Percentiles rank a stretch among this genome's conserved stretches.
phyloP scores from a whole-genome alignment of 2,113 vertebrate species.

The Emydocephalus ijimae region DNA sequence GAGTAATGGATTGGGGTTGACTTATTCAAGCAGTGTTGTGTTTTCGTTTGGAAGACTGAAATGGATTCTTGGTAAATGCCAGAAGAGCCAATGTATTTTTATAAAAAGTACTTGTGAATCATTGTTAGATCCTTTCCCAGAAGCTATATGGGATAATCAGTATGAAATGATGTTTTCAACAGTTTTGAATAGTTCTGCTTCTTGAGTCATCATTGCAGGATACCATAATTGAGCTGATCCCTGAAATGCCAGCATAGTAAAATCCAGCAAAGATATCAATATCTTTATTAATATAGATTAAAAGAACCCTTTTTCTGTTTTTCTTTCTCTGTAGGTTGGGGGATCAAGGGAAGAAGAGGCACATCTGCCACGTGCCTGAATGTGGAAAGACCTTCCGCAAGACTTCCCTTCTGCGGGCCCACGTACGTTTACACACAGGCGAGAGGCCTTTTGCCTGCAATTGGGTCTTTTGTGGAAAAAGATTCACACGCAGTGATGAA shows the following conservation, averaged over 20 bases:
- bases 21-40: neutral
- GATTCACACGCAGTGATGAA: constrained; percentile 95
- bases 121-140: neutral
- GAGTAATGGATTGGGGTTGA: neutral
- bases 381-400: constrained; percentile 95
- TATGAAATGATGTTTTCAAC: neutral
- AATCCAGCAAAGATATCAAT: neutral
- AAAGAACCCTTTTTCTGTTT: rapidly evolving
- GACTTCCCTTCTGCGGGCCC: constrained; percentile 90
- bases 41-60: neutral
- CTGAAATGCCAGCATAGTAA: neutral
- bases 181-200: neutral
- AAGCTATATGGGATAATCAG: neutral
- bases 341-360: constrained; percentile 92
- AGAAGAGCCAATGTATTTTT: neutral
- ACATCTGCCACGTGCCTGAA: constrained; percentile 92
- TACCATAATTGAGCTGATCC: neutral
- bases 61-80: neutral
- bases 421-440: constrained; percentile 92
- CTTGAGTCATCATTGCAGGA: neutral
- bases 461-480: constrained; percentile 95
- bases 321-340: constrained; percentile 73
- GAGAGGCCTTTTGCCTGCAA: constrained; percentile 94
- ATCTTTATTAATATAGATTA: neutral
- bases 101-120: neutral